phyloP scores from a whole-genome alignment of 2,888 invertebrate genomes.

The Opisthograptis luteolata region DNA sequence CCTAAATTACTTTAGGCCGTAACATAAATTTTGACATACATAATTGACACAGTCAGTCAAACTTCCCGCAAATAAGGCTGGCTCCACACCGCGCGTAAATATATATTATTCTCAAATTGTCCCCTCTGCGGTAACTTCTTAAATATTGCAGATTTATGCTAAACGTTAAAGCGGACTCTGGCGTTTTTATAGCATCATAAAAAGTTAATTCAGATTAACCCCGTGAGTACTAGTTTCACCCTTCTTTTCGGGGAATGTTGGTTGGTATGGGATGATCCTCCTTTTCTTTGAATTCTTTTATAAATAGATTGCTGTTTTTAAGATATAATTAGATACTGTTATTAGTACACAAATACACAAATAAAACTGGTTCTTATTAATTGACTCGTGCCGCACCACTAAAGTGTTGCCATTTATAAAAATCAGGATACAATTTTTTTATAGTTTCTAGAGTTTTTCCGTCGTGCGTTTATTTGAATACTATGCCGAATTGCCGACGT shows the following conservation, averaged over 20 bases:
- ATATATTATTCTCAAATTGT: constrained; percentile 55
- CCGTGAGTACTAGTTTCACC: constrained; percentile 35
- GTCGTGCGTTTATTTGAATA: too few relatives aligned
- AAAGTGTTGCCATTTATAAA: too few relatives aligned
- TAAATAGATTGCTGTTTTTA: too few relatives aligned
- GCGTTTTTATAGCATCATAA: constrained; percentile 56
- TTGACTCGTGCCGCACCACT: too few relatives aligned
- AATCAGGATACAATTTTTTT: too few relatives aligned
- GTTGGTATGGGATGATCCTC: neutral
- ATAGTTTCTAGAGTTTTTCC: too few relatives aligned
- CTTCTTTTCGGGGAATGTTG: constrained; percentile 21
- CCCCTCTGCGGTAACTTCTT: constrained; percentile 59
- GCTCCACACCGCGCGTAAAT: constrained; percentile 50
- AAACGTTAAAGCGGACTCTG: constrained; percentile 54
- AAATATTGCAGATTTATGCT: constrained; percentile 77
- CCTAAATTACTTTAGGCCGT: too few relatives aligned
- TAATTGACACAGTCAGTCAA: constrained; percentile 7
- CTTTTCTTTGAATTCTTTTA: neutral
- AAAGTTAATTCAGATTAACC: constrained; percentile 75
- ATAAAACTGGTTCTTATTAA: too few relatives aligned
- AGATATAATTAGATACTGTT: too few relatives aligned
- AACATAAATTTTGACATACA: constrained; percentile 1
- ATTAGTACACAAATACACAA: too few relatives aligned
- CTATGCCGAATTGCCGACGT: too few relatives aligned
- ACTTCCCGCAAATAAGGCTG: constrained; percentile 25